phyloP scores from a whole-genome alignment of 2,888 invertebrate genomes.

The Limulus polyphemus region DNA sequence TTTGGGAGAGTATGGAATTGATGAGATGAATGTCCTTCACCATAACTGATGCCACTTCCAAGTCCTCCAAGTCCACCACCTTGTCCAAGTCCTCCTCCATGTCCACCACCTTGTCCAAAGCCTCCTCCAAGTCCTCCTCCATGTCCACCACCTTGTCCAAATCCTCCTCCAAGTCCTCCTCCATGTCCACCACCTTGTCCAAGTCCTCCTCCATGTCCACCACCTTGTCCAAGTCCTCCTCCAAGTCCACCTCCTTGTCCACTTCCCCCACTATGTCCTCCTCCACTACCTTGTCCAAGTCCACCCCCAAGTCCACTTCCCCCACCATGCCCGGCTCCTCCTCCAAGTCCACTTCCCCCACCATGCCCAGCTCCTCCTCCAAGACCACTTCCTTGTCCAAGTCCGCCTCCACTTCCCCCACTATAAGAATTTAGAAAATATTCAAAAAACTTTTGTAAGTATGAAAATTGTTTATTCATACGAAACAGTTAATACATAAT shows the following conservation, averaged over 20 bases:
- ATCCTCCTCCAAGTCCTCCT: conserved; percentile 2
- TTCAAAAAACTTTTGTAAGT: no score
- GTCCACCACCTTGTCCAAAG: background rate
- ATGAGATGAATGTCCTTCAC: no score
- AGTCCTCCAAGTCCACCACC: background rate
- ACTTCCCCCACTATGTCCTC: conserved; percentile 4
- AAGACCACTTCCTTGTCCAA: background rate
- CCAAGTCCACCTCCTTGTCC: conserved; percentile 3
- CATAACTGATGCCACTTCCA: no score
- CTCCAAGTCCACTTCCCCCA: background rate
- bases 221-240: conserved; percentile 4
- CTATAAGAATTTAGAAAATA: no score
- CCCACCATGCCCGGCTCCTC: conserved; percentile 4
- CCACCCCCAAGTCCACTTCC: conserved; percentile 5
- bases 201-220: background rate
- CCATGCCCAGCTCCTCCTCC: conserved; percentile 6
- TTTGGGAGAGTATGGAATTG: no score
- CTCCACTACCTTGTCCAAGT: conserved; percentile 2
- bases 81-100: conserved; percentile 1
- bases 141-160: background rate
- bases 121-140: conserved; percentile 3
- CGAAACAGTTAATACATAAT: no score
- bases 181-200: background rate
- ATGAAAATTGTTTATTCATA: no score
- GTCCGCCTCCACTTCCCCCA: conserved; percentile 1